phyloP scores from a whole-genome alignment of 2,113 vertebrate species.

The Galemys pyrenaicus region DNA sequence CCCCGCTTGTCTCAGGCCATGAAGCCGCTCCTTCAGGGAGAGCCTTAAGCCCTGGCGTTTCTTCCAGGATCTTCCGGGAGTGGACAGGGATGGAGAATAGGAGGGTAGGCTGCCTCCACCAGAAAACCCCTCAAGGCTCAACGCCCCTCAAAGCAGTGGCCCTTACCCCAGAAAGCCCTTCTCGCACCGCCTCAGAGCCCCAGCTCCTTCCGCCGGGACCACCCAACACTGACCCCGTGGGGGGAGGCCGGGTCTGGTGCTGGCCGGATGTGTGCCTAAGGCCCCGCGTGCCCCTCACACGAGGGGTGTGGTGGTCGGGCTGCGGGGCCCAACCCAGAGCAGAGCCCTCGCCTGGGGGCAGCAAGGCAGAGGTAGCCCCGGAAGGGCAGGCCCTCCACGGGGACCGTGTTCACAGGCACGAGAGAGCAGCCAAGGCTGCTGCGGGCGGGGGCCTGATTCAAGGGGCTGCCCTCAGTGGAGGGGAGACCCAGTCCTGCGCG shows the following conservation, averaged over 20 bases:
- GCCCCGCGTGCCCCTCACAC: too few relatives aligned
- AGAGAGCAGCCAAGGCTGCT: not conserved
- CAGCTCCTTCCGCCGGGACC: not conserved
- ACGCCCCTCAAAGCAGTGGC: not conserved
- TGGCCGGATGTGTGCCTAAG: too few relatives aligned
- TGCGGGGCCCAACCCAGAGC: too few relatives aligned
- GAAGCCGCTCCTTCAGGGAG: rapidly evolving
- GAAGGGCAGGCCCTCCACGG: too few relatives aligned
- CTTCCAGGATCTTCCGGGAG: not conserved
- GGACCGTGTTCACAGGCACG: too few relatives aligned
- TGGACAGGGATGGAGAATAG: not conserved
- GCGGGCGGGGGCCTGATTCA: not conserved
- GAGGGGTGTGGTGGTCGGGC: too few relatives aligned
- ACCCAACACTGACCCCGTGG: not conserved
- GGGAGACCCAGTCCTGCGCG: not conserved
- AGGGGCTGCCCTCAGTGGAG: not conserved
- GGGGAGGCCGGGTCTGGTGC: too few relatives aligned
- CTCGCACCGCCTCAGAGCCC: not conserved
- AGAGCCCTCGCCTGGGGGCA: too few relatives aligned
- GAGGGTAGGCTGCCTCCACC: too few relatives aligned
- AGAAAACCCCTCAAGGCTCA: not conserved
- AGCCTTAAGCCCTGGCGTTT: not conserved
- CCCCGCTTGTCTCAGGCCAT: not conserved
- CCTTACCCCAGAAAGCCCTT: not conserved
- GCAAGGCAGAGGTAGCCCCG: too few relatives aligned